A percentile compares a stretch with the other conserved stretches of the same genome.
Conservation (phyloP, 2,113 vertebrate species). For the Lampris incognitus region DNA sequence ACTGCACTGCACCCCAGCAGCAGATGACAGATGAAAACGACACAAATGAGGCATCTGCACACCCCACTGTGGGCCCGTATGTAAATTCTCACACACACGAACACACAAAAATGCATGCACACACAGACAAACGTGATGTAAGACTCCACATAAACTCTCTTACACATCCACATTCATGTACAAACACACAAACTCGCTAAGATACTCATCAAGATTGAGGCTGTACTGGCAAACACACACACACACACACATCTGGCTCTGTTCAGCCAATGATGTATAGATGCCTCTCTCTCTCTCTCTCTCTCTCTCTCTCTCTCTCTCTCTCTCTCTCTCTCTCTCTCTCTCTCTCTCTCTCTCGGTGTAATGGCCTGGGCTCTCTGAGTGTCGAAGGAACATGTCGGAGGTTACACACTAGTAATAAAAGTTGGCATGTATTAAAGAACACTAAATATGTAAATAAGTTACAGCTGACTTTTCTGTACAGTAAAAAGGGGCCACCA, state of each 20-base stretch:
- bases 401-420: conserved; percentile 14
- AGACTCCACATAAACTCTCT: too few species aligned
- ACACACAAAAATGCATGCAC: background rate
- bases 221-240: background rate
- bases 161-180: background rate
- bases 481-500: too few species aligned
- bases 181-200: background rate
- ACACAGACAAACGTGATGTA: too few species aligned
- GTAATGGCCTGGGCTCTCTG: conserved; percentile 22
- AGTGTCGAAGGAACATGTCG: conserved; percentile 30
- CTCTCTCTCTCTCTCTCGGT: conserved; percentile 1
- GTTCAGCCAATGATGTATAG: background rate
- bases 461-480: too few species aligned
- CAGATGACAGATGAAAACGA: too few species aligned
- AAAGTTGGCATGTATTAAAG: too few species aligned
- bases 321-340: background rate
- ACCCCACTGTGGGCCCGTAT: too few species aligned
- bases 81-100: background rate
- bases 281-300: background rate
- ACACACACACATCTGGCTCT: background rate
- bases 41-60: too few species aligned
- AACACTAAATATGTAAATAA: too few species aligned
- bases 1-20: too few species aligned
- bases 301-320: background rate
- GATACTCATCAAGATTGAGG: background rate